These are phyloP conservation scores for Zoanthus solanderi DNA, from an alignment of 92 coral and sea anemone genomes.

Conservation along the genomic window DNA sequence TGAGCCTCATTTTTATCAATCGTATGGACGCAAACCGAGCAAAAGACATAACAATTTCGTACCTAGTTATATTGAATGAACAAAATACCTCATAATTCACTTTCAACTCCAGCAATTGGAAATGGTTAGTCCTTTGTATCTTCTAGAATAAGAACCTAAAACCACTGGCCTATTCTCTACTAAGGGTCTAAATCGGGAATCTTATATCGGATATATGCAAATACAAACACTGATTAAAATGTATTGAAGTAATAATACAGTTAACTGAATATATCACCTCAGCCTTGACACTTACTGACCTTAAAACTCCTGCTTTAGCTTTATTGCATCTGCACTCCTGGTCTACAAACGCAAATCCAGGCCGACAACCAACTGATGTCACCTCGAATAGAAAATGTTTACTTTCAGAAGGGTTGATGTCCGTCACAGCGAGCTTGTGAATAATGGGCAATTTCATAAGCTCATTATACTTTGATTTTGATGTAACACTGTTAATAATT, in stretches of 20 bases:
- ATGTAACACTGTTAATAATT: conserved; percentile 7
- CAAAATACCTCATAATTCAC: too few relatives aligned
- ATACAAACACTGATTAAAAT: too few relatives aligned
- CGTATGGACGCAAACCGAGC: too few relatives aligned
- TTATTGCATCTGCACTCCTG: conserved; percentile 54
- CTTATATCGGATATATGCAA: too few relatives aligned
- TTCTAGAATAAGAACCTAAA: too few relatives aligned
- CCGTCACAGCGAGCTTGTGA: conserved; percentile 69
- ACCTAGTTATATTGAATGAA: too few relatives aligned
- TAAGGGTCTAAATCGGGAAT: too few relatives aligned
- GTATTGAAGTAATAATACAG: background rate
- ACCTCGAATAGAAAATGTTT: conserved; percentile 66
- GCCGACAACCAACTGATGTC: conserved; percentile 68
- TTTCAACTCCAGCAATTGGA: too few relatives aligned
- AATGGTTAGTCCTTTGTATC: too few relatives aligned
- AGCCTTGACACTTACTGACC: conserved; percentile 10
- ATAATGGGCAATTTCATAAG: conserved; percentile 38
- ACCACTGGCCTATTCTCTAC: too few relatives aligned
- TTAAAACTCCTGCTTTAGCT: conserved; percentile 50
- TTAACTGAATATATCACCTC: background rate
- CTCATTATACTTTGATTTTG: conserved; percentile 44
- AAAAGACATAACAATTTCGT: too few relatives aligned
- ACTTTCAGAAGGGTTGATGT: conserved; percentile 68
- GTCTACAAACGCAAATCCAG: conserved; percentile 49
- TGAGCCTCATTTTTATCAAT: too few relatives aligned